Conservation (phyloP, 1,140 invertebrate genomes). For the Idris sp. region DNA sequence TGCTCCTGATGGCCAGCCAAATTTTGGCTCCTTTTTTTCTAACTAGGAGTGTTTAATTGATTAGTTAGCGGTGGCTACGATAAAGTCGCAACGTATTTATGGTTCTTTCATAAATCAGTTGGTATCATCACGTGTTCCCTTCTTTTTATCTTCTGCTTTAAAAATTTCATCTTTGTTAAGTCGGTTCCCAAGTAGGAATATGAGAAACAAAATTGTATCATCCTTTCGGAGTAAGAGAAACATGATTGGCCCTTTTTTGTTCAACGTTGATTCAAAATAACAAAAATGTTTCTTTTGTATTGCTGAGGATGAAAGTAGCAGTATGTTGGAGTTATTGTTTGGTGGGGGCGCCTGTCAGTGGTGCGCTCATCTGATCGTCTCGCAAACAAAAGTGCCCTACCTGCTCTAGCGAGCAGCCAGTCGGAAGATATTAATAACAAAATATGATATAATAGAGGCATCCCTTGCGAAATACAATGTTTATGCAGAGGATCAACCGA, state of each 20-base stretch:
- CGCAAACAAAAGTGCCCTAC: conserved; percentile 73
- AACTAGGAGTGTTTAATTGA: neutral
- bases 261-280: conserved; percentile 43
- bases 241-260: conserved; percentile 20
- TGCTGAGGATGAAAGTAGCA: conserved; percentile 67
- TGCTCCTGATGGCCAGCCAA: conserved; percentile 4
- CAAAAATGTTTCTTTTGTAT: conserved; percentile 69
- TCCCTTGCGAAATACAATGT: conserved; percentile 76
- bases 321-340: conserved; percentile 66
- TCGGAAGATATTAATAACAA: conserved; percentile 79
- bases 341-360: conserved; percentile 67
- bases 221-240: conserved; percentile 17
- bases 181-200: no score
- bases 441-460: conserved; percentile 78
- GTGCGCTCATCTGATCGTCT: conserved; percentile 42
- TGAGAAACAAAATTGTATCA: conserved; percentile 33
- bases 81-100: no score
- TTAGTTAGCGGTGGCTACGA: neutral
- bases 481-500: conserved; percentile 77
- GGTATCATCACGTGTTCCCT: no score
- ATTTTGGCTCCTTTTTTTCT: neutral
- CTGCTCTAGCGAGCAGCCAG: conserved; percentile 73
- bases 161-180: no score
- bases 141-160: no score
- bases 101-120: no score